phyloP scores from a whole-genome alignment of 2,113 vertebrate species.

The Syngnathus typhle region DNA sequence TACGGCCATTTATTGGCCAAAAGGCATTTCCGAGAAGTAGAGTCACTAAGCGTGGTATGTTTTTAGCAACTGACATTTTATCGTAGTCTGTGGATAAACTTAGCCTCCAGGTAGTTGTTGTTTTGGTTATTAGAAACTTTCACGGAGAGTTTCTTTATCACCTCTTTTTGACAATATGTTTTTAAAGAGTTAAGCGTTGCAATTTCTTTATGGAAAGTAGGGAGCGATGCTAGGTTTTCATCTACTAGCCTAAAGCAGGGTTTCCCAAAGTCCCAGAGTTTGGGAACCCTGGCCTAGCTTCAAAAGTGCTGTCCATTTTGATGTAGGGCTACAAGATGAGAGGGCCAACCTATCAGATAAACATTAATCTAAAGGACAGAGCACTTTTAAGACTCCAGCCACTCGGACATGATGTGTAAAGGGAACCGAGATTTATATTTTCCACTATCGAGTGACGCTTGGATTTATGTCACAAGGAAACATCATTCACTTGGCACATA shows the following conservation, averaged over 20 bases:
- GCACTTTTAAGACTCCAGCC: constrained; percentile 55
- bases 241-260: not conserved
- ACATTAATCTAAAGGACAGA: constrained; percentile 51
- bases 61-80: not conserved
- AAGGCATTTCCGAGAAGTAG: not conserved
- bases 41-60: not conserved
- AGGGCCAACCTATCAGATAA: constrained; percentile 46
- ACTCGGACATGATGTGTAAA: constrained; percentile 63
- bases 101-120: not conserved
- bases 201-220: not conserved
- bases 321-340: constrained; percentile 38
- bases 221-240: not conserved
- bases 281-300: not conserved
- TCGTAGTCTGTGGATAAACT: not conserved
- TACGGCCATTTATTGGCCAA: not conserved
- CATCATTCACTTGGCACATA: constrained; percentile 65
- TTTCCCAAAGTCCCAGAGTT: not conserved
- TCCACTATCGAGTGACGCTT: constrained; percentile 61
- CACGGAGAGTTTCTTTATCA: not conserved
- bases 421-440: constrained; percentile 64
- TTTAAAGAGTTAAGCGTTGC: not conserved
- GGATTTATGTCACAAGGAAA: constrained; percentile 65
- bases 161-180: not conserved
- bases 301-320: constrained; percentile 9
- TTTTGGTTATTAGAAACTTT: not conserved